Evolutionary conservation across 2,113 vertebrate species (phyloP).

Genomic region (Mellivora capensis): DNA sequence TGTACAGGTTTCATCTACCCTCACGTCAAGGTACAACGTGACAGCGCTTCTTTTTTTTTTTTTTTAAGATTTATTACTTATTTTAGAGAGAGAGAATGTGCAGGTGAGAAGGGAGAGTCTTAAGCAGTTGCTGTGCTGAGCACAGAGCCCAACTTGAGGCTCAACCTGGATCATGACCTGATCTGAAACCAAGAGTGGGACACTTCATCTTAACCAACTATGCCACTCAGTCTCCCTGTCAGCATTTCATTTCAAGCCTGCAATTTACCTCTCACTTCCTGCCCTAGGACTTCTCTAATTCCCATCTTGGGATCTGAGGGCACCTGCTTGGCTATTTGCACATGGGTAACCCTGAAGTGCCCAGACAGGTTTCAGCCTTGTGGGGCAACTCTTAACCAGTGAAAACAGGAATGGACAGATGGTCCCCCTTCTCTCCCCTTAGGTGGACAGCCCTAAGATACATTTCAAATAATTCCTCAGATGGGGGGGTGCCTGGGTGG

Average conservation of each 20-base stretch:
- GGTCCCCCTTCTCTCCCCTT: background rate
- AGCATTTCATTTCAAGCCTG: background rate
- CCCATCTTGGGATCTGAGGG: background rate
- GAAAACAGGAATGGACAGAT: background rate
- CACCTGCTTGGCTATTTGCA: background rate
- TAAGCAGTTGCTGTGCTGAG: background rate
- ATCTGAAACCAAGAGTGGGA: background rate
- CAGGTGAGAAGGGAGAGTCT: background rate
- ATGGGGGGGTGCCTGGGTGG: too few species aligned
- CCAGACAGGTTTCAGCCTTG: background rate
- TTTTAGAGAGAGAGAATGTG: background rate
- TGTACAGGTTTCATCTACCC: background rate
- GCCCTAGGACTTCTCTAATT: background rate
- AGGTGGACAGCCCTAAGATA: background rate
- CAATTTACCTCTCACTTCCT: constrained; percentile 9
- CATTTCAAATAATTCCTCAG: background rate
- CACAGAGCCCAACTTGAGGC: too few species aligned
- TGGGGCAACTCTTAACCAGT: background rate
- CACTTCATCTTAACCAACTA: background rate
- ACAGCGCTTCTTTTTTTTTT: background rate
- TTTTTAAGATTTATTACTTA: background rate
- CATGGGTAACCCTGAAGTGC: background rate
- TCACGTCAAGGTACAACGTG: background rate
- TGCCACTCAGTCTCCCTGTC: background rate
- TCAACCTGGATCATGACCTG: background rate